Evolutionary conservation across 2,888 invertebrate species (phyloP), one percentile per base, ranked within the genome.

Genomic region (Stenichneumon culpator): DNA sequence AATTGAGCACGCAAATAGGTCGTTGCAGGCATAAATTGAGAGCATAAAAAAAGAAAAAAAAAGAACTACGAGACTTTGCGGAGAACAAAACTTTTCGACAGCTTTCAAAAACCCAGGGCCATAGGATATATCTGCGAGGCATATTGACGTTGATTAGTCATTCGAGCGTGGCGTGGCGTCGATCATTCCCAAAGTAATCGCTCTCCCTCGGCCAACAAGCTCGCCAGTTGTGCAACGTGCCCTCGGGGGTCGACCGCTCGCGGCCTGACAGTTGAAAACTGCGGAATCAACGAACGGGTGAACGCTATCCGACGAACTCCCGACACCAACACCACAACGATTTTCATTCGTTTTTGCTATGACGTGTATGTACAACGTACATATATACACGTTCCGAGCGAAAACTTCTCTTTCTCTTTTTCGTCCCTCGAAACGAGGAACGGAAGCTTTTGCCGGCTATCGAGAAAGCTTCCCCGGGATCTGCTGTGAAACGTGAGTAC

Each of bases 61-160:
- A 60, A 19, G 52, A 57, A 77, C 50, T 16, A 68, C 28, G 57
- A 73, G 77, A 72, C 32, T 68, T 28, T 39, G 57, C 63, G 32
- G 25, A 28, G 36, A 80, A 36, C 28, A 47, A 39, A 79, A 82
- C 65, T 82, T 84, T 82, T 82, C 81, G 84, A 84, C 79, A 73
- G 84, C 74, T 84, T 84, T 84, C 70, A 82, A 82, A 82, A 79
- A 25, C 47, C 68, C 57, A n/a, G 60, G n/a, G 16, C 52, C 36
- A 68, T 22, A 44, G 68, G 22, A 68, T 19, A 70, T 75, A 84
- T 79, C 70, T 70, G 79, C 69, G 69, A 75, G 84, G 82, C 82
- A 84, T 79, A 82, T 84, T 82, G 84, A 82, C 82, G 84, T 84
- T 84, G 84, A 84, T 84, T 84, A 84, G 84, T 82, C 84, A 84